A percentile compares a stretch with the other conserved stretches of the same genome.
Conservation (phyloP, 2,888 invertebrate genomes). For the Dicyrtoma fusca region DNA sequence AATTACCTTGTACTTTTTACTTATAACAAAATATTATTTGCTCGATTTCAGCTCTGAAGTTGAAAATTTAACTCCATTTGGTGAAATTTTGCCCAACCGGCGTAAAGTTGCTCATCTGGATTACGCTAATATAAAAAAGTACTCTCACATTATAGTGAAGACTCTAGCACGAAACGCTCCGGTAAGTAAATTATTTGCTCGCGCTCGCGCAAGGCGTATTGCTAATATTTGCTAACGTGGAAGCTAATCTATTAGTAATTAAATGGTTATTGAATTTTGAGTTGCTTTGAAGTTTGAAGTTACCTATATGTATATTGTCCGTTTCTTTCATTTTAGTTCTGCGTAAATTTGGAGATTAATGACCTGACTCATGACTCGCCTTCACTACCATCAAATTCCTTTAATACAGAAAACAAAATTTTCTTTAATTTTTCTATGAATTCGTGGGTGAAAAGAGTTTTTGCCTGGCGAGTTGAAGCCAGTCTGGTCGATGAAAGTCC, state of each 20-base stretch:
- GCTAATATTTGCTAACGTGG: too few species aligned
- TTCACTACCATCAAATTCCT: constrained; percentile 10
- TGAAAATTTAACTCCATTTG: constrained; percentile 66
- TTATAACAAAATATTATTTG: too few species aligned
- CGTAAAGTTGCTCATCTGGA: constrained; percentile 65
- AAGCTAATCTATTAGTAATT: too few species aligned
- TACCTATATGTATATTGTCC: not conserved
- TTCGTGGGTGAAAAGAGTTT: constrained; percentile 18
- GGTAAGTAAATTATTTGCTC: constrained; percentile 61
- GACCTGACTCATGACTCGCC: not conserved
- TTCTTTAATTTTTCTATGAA: constrained; percentile 47
- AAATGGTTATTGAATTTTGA: too few species aligned
- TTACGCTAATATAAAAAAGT: constrained; percentile 67
- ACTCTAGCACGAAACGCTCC: constrained; percentile 68
- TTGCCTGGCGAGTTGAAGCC: constrained; percentile 49
- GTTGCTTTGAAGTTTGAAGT: not conserved
- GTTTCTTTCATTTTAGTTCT: constrained; percentile 15
- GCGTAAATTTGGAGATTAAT: constrained; percentile 16
- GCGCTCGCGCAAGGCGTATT: too few species aligned
- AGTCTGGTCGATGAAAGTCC: not conserved
- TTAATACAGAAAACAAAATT: constrained; percentile 37
- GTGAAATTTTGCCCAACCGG: constrained; percentile 64
- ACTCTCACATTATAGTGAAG: constrained; percentile 73
- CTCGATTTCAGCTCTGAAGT: constrained; percentile 63
- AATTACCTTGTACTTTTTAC: too few species aligned